Percentiles rank a stretch among this genome's conserved stretches.
These are phyloP conservation scores for Rhynchopsitta pachyrhyncha DNA, from an alignment of 2,113 vertebrate species.

Conservation along the genomic window DNA sequence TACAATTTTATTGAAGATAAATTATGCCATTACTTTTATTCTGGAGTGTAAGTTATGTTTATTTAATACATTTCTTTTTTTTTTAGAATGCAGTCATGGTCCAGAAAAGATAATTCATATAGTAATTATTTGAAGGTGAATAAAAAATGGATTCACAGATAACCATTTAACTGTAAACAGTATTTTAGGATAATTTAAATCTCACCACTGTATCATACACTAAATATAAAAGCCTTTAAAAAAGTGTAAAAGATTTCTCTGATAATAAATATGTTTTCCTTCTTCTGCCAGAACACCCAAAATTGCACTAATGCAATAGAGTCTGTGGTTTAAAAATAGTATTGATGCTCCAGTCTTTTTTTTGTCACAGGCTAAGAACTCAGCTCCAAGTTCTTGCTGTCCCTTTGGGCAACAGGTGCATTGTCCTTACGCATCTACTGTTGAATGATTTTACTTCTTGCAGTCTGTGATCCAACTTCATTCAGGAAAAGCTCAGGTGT, in stretches of 20 bases:
- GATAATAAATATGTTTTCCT: neutral
- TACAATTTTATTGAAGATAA: neutral
- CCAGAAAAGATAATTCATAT: neutral
- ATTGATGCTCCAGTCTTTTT: neutral
- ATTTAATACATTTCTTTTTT: neutral
- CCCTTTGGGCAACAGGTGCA: neutral
- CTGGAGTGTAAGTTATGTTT: neutral
- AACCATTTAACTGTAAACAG: neutral
- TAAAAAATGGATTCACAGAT: neutral
- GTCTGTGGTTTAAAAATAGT: neutral
- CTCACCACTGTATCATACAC: neutral
- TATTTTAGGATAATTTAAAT: neutral
- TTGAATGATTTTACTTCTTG: neutral
- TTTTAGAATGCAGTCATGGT: neutral
- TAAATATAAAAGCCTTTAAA: neutral
- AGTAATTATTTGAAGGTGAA: neutral
- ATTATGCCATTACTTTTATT: neutral
- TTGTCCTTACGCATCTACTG: neutral
- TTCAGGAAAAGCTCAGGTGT: neutral
- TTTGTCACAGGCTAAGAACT: rapidly evolving
- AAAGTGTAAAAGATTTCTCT: neutral
- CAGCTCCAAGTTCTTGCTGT: neutral
- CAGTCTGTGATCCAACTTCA: neutral
- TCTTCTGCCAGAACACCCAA: neutral
- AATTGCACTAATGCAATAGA: neutral